phyloP scores from a whole-genome alignment of 2,888 invertebrate genomes.

The Dioctria rufipes region DNA sequence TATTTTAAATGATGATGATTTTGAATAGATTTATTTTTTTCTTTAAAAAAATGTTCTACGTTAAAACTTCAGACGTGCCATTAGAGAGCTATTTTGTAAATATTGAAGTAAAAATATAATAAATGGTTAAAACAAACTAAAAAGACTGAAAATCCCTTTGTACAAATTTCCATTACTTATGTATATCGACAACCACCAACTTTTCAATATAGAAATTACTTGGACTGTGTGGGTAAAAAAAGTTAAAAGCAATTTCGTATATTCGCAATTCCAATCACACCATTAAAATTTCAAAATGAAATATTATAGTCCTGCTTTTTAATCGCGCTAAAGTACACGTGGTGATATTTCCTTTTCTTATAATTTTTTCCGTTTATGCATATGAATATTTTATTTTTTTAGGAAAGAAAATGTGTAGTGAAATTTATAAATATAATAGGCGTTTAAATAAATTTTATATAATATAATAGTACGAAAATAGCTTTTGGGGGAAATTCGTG shows the following conservation, averaged over 20 bases:
- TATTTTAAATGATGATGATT: neutral
- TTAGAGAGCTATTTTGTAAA: constrained; percentile 53
- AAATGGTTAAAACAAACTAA: constrained; percentile 41
- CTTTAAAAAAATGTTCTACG: constrained; percentile 25
- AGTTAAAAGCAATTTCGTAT: constrained; percentile 18
- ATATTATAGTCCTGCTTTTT: constrained; percentile 46
- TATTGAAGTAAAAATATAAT: constrained; percentile 3
- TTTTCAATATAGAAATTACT: constrained; percentile 37
- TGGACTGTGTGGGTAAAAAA: neutral
- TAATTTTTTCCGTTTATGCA: constrained; percentile 27
- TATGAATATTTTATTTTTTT: constrained; percentile 13
- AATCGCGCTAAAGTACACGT: constrained; percentile 23
- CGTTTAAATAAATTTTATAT: constrained; percentile 37
- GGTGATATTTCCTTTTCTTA: constrained; percentile 29
- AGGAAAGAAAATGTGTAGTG: constrained; percentile 14
- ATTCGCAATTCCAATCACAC: constrained; percentile 5
- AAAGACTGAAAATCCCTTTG: constrained; percentile 51
- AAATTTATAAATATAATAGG: constrained; percentile 38
- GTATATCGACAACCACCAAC: constrained; percentile 20
- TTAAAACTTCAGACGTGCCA: constrained; percentile 50
- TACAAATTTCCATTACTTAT: constrained; percentile 46
- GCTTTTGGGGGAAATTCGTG: constrained; percentile 65
- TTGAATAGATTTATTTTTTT: constrained; percentile 16
- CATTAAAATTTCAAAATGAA: constrained; percentile 35
- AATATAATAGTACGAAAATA: constrained; percentile 38